Base-by-base conservation (phyloP, 1,140 invertebrate species). In the Ceratoteleas bidentatus region DNA sequence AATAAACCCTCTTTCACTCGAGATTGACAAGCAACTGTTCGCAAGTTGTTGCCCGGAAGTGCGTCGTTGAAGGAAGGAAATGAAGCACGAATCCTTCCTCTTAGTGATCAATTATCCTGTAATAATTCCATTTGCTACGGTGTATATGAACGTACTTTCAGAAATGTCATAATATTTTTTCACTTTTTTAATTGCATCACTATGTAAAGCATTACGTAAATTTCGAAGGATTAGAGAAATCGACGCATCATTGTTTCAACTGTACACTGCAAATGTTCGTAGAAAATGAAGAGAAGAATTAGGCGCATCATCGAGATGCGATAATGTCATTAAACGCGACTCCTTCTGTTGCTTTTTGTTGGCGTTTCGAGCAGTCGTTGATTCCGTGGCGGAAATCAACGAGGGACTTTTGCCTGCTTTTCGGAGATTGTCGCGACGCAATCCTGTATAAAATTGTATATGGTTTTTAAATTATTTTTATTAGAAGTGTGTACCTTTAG, bases 161-260 rank as follows among this genome's bases (percentile, higher is more conserved):
- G 47, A 79, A 68, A 64, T 76, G 57, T 76, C 65, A 57, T 66
- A 33, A 76, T 80, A 81, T 81, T 81, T 81, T 81, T 81, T 81
- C 77, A 81, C 77, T 80, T 80, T 80, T 64, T 74, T 81, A 81
- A 74, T 69, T 81, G 50, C 52, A 43, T 54, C 62, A 69, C 57
- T 2, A 45, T 74, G 62, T 64, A 53, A 64, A 58, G 50, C 64
- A 47, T 64, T 53, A 38, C 47, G 53, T 24, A 60, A 61, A 54
- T 62, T 61, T 36, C 34, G 54, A 62, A 47, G 43, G 40, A 52
- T 45, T 47, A 56, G 33, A 24, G 4, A 57, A 45, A 57, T 34
- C 14, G 36, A 43, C 11, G 34, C 36, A 54, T 50, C 52, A 50
- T 60, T 49, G 13, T 56, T 68, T 68, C 32, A 68, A 47, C 33